Percentiles rank a stretch among this genome's conserved stretches.
Evolutionary conservation across 2,888 invertebrate genomes (phyloP).

Genomic region (Andrena bucephala): DNA sequence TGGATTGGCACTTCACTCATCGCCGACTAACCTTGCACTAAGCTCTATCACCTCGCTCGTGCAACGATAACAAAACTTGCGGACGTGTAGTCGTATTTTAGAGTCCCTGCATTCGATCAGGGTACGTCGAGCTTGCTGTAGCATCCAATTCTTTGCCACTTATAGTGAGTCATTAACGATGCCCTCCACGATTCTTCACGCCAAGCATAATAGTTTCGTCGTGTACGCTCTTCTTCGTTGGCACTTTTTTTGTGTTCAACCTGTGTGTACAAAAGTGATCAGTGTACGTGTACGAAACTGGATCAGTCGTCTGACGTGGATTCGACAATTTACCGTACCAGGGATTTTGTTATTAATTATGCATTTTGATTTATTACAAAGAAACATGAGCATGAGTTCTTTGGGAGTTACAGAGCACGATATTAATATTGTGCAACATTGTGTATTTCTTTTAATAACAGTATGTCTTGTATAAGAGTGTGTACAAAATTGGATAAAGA

Average conservation of each 20-base stretch:
- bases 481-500: no score
- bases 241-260: slow-evolving; percentile 7
- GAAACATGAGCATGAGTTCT: background rate
- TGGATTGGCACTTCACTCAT: slow-evolving; percentile 80
- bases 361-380: background rate
- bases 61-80: slow-evolving; percentile 78
- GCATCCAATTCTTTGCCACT: slow-evolving; percentile 69
- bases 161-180: slow-evolving; percentile 67
- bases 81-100: slow-evolving; percentile 70
- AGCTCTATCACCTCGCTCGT: slow-evolving; percentile 78
- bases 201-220: slow-evolving; percentile 8
- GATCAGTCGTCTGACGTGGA: background rate
- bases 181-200: slow-evolving; percentile 60
- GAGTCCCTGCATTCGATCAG: slow-evolving; percentile 71
- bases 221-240: slow-evolving; percentile 21
- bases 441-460: background rate
- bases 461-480: background rate
- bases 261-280: background rate
- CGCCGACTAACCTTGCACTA: slow-evolving; percentile 83
- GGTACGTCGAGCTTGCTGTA: slow-evolving; percentile 63
- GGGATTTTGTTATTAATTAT: background rate
- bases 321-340: background rate
- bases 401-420: background rate
- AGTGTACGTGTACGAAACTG: background rate
- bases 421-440: background rate